phyloP scores from a whole-genome alignment of 2,888 invertebrate species.

The Xylota sylvarum region DNA sequence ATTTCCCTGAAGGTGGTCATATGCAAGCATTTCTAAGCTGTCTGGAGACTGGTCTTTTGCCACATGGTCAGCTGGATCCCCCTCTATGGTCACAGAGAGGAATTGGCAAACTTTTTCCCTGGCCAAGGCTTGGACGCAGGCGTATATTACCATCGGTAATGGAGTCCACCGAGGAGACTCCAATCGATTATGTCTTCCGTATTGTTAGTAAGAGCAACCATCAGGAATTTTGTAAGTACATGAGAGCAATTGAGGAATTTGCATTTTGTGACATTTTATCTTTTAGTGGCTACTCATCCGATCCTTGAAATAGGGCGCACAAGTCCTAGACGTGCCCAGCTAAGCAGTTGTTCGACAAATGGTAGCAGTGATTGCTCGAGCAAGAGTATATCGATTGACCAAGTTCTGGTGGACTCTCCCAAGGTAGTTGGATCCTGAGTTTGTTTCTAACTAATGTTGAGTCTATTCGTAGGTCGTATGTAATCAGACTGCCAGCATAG shows the following conservation, averaged over 20 bases:
- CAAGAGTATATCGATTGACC: slow-evolving; percentile 85
- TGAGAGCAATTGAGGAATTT: not conserved
- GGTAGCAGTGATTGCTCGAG: slow-evolving; percentile 89
- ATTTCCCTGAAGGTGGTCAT: slow-evolving; percentile 96
- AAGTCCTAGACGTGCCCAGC: slow-evolving; percentile 84
- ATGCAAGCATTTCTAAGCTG: slow-evolving; percentile 96
- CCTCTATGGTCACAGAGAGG: slow-evolving; percentile 97
- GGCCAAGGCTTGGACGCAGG: slow-evolving; percentile 86
- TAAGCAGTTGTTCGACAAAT: slow-evolving; percentile 89
- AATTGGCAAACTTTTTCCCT: slow-evolving; percentile 88
- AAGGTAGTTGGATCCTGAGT: slow-evolving; percentile 35
- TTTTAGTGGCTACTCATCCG: slow-evolving; percentile 87
- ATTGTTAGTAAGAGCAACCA: slow-evolving; percentile 92
- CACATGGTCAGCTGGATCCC: slow-evolving; percentile 96
- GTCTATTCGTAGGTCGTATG: slow-evolving; percentile 22
- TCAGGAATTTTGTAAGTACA: slow-evolving; percentile 88
- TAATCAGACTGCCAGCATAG: slow-evolving; percentile 87
- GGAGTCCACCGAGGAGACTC: slow-evolving; percentile 87
- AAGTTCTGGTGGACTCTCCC: slow-evolving; percentile 81
- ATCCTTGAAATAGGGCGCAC: slow-evolving; percentile 87
- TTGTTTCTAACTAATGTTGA: not conserved
- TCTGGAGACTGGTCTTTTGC: slow-evolving; percentile 93
- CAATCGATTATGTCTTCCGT: slow-evolving; percentile 94
- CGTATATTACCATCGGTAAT: slow-evolving; percentile 89
- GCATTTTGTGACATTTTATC: not conserved